Evolutionary conservation across 2,797 vertebrate genomes (phyloP), one percentile per base, ranked within the genome.

Genomic region (Crypturellus tataupa): DNA sequence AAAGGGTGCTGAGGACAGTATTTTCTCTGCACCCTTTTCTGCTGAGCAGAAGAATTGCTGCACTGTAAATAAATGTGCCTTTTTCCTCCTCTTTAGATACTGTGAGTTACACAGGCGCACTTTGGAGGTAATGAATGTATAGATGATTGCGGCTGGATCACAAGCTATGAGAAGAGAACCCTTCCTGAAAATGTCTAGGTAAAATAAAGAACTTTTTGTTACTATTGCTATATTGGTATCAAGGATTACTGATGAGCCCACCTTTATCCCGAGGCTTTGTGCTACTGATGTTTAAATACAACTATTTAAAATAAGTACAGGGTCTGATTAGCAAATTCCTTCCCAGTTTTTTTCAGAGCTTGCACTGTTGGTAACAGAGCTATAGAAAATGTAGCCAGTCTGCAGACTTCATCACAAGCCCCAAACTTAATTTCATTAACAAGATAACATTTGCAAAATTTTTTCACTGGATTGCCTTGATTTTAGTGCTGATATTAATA

Each of bases 121-220:
- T 88, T 75, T 62, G 70, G 58, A 63, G 59, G 94, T 91, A 95
- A 94, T 93, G 91, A 96, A 90, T 94, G 91, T 93, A 93, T 94
- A 95, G 91, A 97, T 96, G 94, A 95, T 90, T 93, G 93, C 87
- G 95, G 93, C 85, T 83, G 87, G 89, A 94, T 87, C 91, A 88
- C 94, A 94, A 95, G 94, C 94, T 90, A 94, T 80, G 69, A 91
- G 89, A 93, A 96, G 92, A 95, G 91, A 93, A 94, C 24, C 29
- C 71, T 62, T 55, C 47, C 53, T 88, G 85, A 64, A 71, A 93
- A 64, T 5, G 7, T 80, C 7, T 44, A 88, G 87, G 60, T 64
- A 90, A 93, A 94, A 89, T 93, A 94, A 96, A 92, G 64, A 95
- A 96, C 91, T 87, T 87, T 75, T 89, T 86, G 92, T 63, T 81